Evolutionary conservation across 1,140 invertebrate genomes (phyloP).

Genomic region (Ericerus pela): DNA sequence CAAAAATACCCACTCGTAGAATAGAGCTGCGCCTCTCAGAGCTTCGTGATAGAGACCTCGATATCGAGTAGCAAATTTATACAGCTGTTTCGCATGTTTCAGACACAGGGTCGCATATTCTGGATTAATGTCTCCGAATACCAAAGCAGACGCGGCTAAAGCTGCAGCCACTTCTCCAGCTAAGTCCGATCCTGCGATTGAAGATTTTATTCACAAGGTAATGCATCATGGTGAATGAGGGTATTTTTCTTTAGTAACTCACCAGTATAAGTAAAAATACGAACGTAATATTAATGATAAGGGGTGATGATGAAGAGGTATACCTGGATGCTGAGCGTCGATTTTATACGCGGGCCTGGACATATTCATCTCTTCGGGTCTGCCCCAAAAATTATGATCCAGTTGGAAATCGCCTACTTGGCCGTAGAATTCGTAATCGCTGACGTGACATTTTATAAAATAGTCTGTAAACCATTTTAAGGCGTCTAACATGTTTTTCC

Average conservation of each 20-base stretch:
- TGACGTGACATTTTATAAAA: slow-evolving; percentile 43
- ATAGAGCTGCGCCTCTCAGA: slow-evolving; percentile 37
- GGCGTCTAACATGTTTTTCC: slow-evolving; percentile 33
- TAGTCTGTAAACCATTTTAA: slow-evolving; percentile 47
- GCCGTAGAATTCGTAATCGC: slow-evolving; percentile 38
- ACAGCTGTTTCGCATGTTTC: slow-evolving; percentile 39
- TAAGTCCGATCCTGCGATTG: slow-evolving; percentile 40
- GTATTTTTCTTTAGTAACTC: no score
- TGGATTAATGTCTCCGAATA: slow-evolving; percentile 35
- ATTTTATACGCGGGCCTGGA: slow-evolving; percentile 43
- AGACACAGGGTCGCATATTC: slow-evolving; percentile 36
- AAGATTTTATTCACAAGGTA: no score
- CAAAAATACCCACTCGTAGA: slow-evolving; percentile 38
- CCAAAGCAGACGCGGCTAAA: slow-evolving; percentile 38
- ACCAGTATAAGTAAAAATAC: no score
- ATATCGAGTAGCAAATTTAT: slow-evolving; percentile 40
- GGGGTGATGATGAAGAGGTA: no score
- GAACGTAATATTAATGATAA: no score
- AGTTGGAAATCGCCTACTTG: slow-evolving; percentile 41
- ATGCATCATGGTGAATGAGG: no score
- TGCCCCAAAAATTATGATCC: slow-evolving; percentile 41
- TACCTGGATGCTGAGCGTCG: slow-evolving; percentile 37
- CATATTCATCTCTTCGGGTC: slow-evolving; percentile 45
- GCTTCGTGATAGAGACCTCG: slow-evolving; percentile 41
- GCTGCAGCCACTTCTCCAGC: slow-evolving; percentile 46